phyloP scores from a whole-genome alignment of 2,797 vertebrate species.

The Phalloptychus januarius region DNA sequence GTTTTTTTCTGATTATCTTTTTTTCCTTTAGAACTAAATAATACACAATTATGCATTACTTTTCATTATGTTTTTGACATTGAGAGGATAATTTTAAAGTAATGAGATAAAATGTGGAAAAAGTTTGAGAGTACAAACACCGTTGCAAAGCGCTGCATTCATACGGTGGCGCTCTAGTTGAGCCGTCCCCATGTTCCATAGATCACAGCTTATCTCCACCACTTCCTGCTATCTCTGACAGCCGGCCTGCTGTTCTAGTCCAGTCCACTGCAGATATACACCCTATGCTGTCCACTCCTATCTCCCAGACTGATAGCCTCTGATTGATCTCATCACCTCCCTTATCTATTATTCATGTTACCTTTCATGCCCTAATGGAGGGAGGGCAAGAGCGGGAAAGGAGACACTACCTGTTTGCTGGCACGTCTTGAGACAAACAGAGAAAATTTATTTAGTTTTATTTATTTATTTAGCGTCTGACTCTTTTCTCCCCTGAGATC shows the following conservation, averaged over 20 bases:
- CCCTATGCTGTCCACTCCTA: constrained; percentile 70
- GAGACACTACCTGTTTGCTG: constrained; percentile 64
- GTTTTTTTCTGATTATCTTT: background rate
- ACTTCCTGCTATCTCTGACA: constrained; percentile 59
- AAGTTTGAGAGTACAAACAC: background rate
- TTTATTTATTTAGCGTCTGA: constrained; percentile 86
- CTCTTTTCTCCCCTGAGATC: constrained; percentile 79
- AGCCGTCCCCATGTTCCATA: constrained; percentile 32
- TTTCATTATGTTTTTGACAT: background rate
- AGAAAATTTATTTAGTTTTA: constrained; percentile 23
- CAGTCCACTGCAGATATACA: constrained; percentile 53
- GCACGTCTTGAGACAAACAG: constrained; percentile 31
- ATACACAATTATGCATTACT: background rate
- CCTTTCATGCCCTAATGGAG: constrained; percentile 66
- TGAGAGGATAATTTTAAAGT: background rate
- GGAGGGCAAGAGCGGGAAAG: constrained; percentile 59
- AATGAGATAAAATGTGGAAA: background rate
- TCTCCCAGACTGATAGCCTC: constrained; percentile 72
- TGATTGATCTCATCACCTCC: constrained; percentile 76
- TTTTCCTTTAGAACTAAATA: background rate
- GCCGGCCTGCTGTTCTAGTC: constrained; percentile 54
- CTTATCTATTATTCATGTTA: constrained; percentile 78
- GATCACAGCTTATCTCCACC: constrained; percentile 56
- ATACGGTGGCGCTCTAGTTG: background rate
- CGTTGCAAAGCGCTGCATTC: background rate